phyloP scores from a whole-genome alignment of 2,797 vertebrate species.

The Hyperoplus lanceolatus region DNA sequence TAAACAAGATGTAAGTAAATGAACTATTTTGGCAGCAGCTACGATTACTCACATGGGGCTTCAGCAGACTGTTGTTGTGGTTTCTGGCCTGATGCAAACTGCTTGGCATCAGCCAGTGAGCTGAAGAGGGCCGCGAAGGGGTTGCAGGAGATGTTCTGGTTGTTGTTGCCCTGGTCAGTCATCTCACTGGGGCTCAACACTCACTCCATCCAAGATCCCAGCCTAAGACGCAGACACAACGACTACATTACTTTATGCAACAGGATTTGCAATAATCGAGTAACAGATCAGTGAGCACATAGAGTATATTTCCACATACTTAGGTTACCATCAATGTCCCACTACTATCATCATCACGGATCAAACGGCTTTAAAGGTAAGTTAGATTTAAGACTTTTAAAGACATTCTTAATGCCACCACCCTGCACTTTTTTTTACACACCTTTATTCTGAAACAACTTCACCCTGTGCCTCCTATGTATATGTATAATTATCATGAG shows the following conservation, averaged over 20 bases:
- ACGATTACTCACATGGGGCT: slow-evolving; percentile 79
- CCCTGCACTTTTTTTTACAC: too few relatives aligned
- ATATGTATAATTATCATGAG: too few relatives aligned
- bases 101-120: slow-evolving; percentile 95
- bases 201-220: slow-evolving; percentile 82
- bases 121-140: slow-evolving; percentile 98
- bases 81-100: slow-evolving; percentile 95
- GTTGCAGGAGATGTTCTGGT: slow-evolving; percentile 97
- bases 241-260: not conserved
- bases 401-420: too few relatives aligned
- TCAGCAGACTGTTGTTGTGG: slow-evolving; percentile 85
- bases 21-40: not conserved
- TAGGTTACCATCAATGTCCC: not conserved
- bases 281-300: not conserved
- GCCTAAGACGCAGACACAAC: slow-evolving; percentile 37
- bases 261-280: not conserved
- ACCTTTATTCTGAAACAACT: too few relatives aligned
- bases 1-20: not conserved
- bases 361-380: too few relatives aligned
- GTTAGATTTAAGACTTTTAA: too few relatives aligned
- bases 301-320: not conserved
- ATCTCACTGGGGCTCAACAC: slow-evolving; percentile 89
- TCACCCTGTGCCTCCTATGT: too few relatives aligned
- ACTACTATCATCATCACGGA: not conserved
- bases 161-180: slow-evolving; percentile 99